Evolutionary conservation across 2,797 vertebrate genomes (phyloP), one percentile per base, ranked within the genome.

Genomic region (Geotrypetes seraphini): DNA sequence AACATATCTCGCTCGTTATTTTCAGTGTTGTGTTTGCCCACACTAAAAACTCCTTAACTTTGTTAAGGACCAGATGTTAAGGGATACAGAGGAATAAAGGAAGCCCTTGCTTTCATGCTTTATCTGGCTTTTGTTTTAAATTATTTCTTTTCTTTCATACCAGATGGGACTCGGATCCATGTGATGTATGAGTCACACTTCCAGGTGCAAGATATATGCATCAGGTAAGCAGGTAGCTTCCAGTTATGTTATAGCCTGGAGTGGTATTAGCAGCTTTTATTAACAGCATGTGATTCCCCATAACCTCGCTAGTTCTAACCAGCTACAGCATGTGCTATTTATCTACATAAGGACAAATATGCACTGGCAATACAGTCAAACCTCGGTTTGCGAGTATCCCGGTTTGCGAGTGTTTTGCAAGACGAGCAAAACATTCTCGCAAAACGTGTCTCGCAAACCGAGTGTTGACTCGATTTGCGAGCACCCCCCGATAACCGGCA

Each of bases 211-310:
- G 22, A 14, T 50, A 7, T 16, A 3, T 26, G 8, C 15, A 26
- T 12, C 24, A 25, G 31, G 26, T 28, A 56, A 32, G 38, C 28
- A 57, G 28, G 55, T 60, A 57, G 46, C 41, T 29, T n/a, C 2
- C 26, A 36, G 38, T 31, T 43, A 35, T 31, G 22, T 33, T 57
- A 46, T 55, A 39, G 2, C 25, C 39, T 24, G 22, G 17, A 39
- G 15, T 48, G 31, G 43, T 50, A 26, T 35, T 42, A 57, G 14
- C n/a, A 52, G 30, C 5, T 33, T 55, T 50, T 53, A 59, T 63
- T 63, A 63, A 34, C 16, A 33, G 15, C 3, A 26, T 8, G 19
- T 41, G 47, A 56, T 38, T 42, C 29, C 10, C 51, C 16, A 4
- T 13, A 18, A 12, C 10, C 33, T 12, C 27, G 53, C 22, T 50